These are phyloP conservation scores for Megaceryle torquata DNA, from an alignment of 2,113 vertebrate species.

Conservation along the genomic window DNA sequence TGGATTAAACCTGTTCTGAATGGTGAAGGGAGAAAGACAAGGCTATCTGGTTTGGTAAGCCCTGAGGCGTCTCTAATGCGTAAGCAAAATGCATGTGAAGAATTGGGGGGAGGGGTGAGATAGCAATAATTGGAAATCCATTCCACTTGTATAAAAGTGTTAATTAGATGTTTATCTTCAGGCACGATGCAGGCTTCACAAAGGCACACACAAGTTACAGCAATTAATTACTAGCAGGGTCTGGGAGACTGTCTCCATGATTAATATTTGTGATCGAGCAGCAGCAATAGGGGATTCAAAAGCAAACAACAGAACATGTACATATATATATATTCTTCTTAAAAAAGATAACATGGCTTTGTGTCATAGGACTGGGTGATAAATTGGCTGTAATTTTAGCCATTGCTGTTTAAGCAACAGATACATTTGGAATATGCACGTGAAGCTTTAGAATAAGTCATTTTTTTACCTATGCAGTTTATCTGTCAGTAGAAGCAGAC, in stretches of 20 bases:
- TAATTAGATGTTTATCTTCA: constrained; percentile 6
- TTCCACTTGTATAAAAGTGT: not conserved
- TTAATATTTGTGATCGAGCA: not conserved
- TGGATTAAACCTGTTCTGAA: constrained; percentile 12
- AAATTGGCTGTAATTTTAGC: not conserved
- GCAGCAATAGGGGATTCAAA: not conserved
- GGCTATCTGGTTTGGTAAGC: not conserved
- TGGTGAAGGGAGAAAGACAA: constrained; percentile 13
- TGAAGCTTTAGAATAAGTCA: not conserved
- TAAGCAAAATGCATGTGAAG: not conserved
- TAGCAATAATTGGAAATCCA: not conserved
- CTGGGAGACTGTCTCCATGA: not conserved
- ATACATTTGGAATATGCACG: not conserved
- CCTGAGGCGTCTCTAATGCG: not conserved
- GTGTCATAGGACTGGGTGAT: not conserved
- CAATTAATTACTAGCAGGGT: not conserved
- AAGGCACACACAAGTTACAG: not conserved
- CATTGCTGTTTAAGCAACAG: not conserved
- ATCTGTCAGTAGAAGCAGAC: not conserved
- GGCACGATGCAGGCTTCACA: not conserved
- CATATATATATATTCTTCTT: not conserved
- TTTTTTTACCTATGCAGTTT: not conserved
- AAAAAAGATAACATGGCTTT: not conserved
- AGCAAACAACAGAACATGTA: not conserved
- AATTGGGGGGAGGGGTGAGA: not conserved